Evolutionary conservation across 2,113 vertebrate species (phyloP).

Genomic region (Australoheros scitulus): DNA sequence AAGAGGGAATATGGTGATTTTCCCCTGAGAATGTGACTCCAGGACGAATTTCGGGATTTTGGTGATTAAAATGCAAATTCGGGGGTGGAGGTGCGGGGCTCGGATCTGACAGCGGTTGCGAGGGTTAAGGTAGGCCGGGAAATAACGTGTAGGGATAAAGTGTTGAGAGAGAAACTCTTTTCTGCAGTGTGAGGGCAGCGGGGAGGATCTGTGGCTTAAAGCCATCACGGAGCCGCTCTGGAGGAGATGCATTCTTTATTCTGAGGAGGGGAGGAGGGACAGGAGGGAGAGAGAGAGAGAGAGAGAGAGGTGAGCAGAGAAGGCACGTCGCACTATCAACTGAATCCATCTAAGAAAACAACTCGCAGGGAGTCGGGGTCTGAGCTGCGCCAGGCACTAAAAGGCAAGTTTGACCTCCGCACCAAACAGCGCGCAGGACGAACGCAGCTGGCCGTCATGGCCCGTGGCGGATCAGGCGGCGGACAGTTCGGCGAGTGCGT

Average conservation of each 20-base stretch:
- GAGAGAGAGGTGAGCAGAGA: constrained; percentile 62
- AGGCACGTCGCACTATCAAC: constrained; percentile 83
- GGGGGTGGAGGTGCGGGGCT: neutral
- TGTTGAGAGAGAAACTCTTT: constrained; percentile 61
- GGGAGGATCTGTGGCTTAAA: constrained; percentile 73
- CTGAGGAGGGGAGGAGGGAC: constrained; percentile 85
- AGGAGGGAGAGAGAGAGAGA: constrained; percentile 46
- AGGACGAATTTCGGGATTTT: constrained; percentile 9
- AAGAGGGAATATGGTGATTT: neutral
- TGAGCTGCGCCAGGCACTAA: constrained; percentile 62
- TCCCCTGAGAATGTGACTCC: constrained; percentile 14
- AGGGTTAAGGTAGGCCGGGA: constrained; percentile 2
- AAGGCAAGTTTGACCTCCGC: constrained; percentile 70
- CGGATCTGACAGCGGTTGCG: neutral
- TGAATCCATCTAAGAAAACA: constrained; percentile 88
- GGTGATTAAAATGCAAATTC: constrained; percentile 47
- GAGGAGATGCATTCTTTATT: constrained; percentile 86
- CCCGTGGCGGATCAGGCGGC: constrained; percentile 72
- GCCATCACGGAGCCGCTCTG: constrained; percentile 79
- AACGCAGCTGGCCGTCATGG: constrained; percentile 77
- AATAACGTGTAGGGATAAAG: constrained; percentile 27
- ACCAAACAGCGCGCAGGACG: constrained; percentile 63
- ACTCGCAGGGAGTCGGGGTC: constrained; percentile 81
- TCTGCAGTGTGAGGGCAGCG: constrained; percentile 67
- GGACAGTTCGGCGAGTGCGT: constrained; percentile 63